phyloP scores from a whole-genome alignment of 2,113 vertebrate species.

The Takifugu flavidus region DNA sequence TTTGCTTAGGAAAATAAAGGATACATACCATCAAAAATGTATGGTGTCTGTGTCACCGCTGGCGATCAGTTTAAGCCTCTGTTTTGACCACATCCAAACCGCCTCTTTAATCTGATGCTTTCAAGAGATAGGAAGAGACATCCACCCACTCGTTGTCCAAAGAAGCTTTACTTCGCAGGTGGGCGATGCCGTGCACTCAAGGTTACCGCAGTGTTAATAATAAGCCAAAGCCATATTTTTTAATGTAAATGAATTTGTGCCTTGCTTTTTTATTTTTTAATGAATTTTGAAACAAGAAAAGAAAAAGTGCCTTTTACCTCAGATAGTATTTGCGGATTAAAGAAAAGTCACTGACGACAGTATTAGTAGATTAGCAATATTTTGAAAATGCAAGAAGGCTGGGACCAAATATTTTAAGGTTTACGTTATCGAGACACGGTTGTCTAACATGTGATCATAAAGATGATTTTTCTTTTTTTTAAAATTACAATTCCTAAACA shows the following conservation, averaged over 20 bases:
- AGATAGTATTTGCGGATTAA: slow-evolving; percentile 49
- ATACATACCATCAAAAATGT: slow-evolving; percentile 59
- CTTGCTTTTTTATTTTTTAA: slow-evolving; percentile 45
- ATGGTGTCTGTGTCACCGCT: slow-evolving; percentile 51
- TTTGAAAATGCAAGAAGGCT: slow-evolving; percentile 42
- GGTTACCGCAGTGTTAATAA: slow-evolving; percentile 75
- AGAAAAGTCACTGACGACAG: slow-evolving; percentile 45
- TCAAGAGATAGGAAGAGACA: slow-evolving; percentile 57
- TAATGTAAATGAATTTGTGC: slow-evolving; percentile 50
- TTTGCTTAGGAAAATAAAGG: slow-evolving; percentile 63
- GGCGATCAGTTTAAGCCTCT: slow-evolving; percentile 58
- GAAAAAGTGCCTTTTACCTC: slow-evolving; percentile 67
- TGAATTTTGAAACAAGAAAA: slow-evolving; percentile 44
- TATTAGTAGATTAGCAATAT: slow-evolving; percentile 58
- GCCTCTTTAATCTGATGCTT: slow-evolving; percentile 56
- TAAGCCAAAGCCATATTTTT: slow-evolving; percentile 67
- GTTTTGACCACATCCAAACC: slow-evolving; percentile 65
- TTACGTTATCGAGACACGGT: slow-evolving; percentile 54
- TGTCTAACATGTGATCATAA: slow-evolving; percentile 46
- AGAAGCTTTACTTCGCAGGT: slow-evolving; percentile 36
- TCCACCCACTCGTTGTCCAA: slow-evolving; percentile 32
- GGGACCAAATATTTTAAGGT: slow-evolving; percentile 66
- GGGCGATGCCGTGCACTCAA: slow-evolving; percentile 61
- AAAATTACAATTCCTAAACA: slow-evolving; percentile 40
- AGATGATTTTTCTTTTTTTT: slow-evolving; percentile 29